Conservation (phyloP, 1,140 invertebrate genomes). For the Drosophila guanche region DNA sequence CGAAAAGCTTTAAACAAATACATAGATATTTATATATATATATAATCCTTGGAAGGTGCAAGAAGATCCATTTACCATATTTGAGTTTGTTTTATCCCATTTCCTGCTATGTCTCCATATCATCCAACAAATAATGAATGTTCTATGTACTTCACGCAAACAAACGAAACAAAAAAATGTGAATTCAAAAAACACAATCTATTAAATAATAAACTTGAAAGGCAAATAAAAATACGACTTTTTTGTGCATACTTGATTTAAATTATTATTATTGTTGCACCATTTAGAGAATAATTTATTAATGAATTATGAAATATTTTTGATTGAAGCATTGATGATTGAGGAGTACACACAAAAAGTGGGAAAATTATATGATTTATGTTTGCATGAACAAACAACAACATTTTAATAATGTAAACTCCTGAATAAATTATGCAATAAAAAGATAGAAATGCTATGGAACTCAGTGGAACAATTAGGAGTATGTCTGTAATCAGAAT, state of each 20-base stretch:
- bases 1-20: slow-evolving; percentile 61
- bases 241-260: slow-evolving; percentile 25
- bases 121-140: slow-evolving; percentile 27
- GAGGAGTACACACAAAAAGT: slow-evolving; percentile 11
- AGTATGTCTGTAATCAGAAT: slow-evolving; percentile 13
- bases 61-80: slow-evolving; percentile 4
- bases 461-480: slow-evolving; percentile 15
- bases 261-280: slow-evolving; percentile 57
- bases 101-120: slow-evolving; percentile 12
- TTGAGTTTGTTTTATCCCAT: slow-evolving; percentile 22
- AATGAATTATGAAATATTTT: slow-evolving; percentile 61
- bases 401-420: slow-evolving; percentile 44
- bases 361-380: slow-evolving; percentile 18
- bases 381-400: slow-evolving; percentile 22
- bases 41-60: not conserved
- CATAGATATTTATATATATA: slow-evolving; percentile 31
- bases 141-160: slow-evolving; percentile 25
- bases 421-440: slow-evolving; percentile 47
- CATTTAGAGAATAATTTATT: slow-evolving; percentile 55
- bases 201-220: slow-evolving; percentile 27
- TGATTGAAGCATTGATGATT: slow-evolving; percentile 16
- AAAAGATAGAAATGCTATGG: slow-evolving; percentile 23
- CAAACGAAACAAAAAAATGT: slow-evolving; percentile 4
- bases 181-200: slow-evolving; percentile 10
- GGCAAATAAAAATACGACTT: slow-evolving; percentile 11